phyloP scores from a whole-genome alignment of 2,797 vertebrate species.

The Propithecus perrieri region DNA sequence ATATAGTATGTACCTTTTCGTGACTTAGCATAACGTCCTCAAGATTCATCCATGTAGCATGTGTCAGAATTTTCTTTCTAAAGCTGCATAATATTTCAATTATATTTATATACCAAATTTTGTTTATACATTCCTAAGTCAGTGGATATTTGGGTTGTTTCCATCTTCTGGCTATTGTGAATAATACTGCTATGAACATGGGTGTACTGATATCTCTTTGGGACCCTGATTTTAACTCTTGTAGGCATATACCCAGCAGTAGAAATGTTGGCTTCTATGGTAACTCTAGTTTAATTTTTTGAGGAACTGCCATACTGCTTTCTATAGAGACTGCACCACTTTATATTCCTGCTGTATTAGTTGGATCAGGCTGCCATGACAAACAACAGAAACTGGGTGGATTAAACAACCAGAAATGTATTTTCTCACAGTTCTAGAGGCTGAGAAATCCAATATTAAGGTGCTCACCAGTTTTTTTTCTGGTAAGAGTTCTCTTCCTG shows the following conservation, averaged over 20 bases:
- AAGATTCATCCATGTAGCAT: neutral
- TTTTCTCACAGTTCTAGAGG: neutral
- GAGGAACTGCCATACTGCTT: neutral
- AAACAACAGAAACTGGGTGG: neutral
- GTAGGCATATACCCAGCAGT: neutral
- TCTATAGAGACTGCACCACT: neutral
- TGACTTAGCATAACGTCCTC: too few species aligned
- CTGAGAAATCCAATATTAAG: neutral
- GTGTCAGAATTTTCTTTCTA: neutral
- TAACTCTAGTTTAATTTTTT: neutral
- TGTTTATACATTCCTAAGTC: neutral
- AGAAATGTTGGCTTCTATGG: neutral
- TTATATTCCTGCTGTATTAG: neutral
- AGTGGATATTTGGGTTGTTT: neutral
- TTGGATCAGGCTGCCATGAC: neutral
- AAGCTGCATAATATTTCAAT: neutral
- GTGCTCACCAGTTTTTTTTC: rapidly evolving
- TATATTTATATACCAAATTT: neutral
- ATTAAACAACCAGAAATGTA: neutral
- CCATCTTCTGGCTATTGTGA: neutral
- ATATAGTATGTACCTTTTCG: neutral
- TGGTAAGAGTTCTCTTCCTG: neutral
- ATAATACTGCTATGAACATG: neutral
- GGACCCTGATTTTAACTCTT: neutral
- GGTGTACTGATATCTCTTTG: neutral